These are phyloP conservation scores for Halcyon malimbica DNA, from an alignment of 2,113 vertebrate species.

Conservation along the genomic window DNA sequence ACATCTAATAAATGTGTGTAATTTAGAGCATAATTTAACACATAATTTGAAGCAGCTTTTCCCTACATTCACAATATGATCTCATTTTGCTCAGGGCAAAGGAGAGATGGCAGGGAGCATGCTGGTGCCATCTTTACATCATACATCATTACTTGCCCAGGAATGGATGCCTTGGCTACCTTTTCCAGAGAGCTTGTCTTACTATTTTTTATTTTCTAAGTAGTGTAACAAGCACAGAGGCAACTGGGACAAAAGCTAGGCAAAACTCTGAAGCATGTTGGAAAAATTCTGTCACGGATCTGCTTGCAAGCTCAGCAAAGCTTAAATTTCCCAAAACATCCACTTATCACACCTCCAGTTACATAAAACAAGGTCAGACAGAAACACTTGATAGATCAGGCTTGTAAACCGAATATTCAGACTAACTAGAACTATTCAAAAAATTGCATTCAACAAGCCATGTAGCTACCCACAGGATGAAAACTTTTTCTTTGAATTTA, in stretches of 20 bases:
- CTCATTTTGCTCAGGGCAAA: background rate
- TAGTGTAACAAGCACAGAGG: background rate
- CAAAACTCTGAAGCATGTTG: background rate
- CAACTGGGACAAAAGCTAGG: background rate
- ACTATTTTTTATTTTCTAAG: background rate
- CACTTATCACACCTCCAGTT: background rate
- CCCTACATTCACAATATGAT: background rate
- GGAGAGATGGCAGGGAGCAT: background rate
- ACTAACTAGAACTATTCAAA: background rate
- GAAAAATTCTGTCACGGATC: background rate
- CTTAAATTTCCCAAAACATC: background rate
- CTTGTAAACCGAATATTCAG: background rate
- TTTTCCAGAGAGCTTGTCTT: background rate
- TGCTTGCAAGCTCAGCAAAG: background rate
- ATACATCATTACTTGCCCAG: background rate
- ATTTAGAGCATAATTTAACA: constrained; percentile 49
- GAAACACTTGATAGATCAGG: background rate
- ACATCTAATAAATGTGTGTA: background rate
- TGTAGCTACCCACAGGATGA: background rate
- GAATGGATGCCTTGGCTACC: background rate
- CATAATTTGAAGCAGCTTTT: constrained; percentile 31
- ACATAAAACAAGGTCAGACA: background rate
- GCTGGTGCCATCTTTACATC: background rate
- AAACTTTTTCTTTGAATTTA: background rate
- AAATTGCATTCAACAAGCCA: background rate